phyloP scores from a whole-genome alignment of 2,888 invertebrate species.

The Colostygia pectinataria region DNA sequence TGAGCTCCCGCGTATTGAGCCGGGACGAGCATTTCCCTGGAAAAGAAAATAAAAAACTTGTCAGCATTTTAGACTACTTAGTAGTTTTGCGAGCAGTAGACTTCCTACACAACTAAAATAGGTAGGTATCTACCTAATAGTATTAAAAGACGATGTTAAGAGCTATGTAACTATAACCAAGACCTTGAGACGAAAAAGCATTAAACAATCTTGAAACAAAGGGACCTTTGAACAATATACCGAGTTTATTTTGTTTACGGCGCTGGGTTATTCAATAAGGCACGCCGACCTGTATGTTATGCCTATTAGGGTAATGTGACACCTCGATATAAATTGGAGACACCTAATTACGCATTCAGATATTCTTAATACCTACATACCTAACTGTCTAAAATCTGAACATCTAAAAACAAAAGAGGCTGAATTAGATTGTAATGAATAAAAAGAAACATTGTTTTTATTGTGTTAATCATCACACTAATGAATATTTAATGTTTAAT shows the following conservation, averaged over 20 bases:
- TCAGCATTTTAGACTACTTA: too few species aligned
- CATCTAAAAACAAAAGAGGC: too few species aligned
- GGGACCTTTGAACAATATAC: conserved; percentile 17
- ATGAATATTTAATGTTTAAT: too few species aligned
- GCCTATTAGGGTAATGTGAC: conserved; percentile 7
- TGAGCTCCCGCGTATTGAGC: conserved; percentile 73
- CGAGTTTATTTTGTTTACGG: conserved; percentile 11
- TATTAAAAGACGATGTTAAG: too few species aligned
- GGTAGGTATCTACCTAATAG: too few species aligned
- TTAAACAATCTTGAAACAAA: conserved; percentile 14
- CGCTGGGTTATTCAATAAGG: conserved; percentile 9
- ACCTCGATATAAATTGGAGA: conserved; percentile 8
- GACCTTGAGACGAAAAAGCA: conserved; percentile 16
- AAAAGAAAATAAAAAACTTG: conserved; percentile 34
- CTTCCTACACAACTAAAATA: too few species aligned
- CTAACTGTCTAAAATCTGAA: too few species aligned
- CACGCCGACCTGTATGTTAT: conserved; percentile 6
- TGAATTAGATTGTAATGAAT: too few species aligned
- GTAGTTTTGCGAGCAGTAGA: too few species aligned
- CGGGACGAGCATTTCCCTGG: conserved; percentile 74
- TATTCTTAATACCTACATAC: too few species aligned
- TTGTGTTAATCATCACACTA: too few species aligned
- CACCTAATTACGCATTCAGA: background rate
- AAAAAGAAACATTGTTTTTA: too few species aligned
- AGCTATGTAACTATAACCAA: background rate